Conservation (phyloP, 2,113 vertebrate species). For the Erinaceus europaeus region DNA sequence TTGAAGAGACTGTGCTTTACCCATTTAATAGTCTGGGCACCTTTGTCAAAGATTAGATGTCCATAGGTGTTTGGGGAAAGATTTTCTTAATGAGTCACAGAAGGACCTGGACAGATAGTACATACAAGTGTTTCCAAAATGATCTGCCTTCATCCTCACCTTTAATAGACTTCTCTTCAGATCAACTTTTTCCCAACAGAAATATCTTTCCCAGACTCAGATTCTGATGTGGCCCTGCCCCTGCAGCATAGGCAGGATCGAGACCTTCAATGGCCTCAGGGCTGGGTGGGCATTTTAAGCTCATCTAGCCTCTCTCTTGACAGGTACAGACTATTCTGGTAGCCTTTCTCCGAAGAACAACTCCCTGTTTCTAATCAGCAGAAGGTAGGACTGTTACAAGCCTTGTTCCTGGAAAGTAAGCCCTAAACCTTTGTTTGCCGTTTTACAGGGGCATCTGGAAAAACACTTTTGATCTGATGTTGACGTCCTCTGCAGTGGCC, state of each 20-base stretch:
- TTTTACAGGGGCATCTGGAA: slow-evolving; percentile 22
- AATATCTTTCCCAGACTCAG: neutral
- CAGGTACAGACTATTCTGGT: neutral
- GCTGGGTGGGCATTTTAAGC: neutral
- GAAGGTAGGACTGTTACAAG: neutral
- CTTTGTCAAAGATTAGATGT: no score
- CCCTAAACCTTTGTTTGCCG: neutral
- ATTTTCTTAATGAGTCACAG: neutral
- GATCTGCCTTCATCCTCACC: neutral
- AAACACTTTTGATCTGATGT: neutral
- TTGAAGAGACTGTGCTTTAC: no score
- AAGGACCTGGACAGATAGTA: neutral
- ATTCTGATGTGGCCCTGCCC: neutral
- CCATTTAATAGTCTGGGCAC: no score
- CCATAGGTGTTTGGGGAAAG: no score
- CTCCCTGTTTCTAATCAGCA: neutral
- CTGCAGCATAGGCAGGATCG: neutral
- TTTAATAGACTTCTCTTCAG: neutral
- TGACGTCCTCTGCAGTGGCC: neutral
- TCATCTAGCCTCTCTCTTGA: neutral
- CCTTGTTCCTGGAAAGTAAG: neutral
- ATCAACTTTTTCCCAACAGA: neutral
- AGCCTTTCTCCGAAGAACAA: neutral
- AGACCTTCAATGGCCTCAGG: neutral
- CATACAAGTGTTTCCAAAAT: neutral